Conservation (phyloP, 2,888 invertebrate species). For the Meta bourneti region DNA sequence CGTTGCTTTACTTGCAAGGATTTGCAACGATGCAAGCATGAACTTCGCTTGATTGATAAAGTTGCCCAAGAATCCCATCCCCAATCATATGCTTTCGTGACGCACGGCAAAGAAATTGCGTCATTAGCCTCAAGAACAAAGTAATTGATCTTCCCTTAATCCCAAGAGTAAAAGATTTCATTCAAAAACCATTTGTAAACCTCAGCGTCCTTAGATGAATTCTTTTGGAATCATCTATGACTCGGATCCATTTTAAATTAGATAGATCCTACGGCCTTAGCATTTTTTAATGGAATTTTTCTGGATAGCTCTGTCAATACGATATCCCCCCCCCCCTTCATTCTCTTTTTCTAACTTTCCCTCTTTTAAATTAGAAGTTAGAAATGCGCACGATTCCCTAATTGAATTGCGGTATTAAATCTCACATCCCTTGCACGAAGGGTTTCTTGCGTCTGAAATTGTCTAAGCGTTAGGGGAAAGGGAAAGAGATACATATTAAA, state of each 20-base stretch:
- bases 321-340: slow-evolving; percentile 1
- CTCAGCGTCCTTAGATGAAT: slow-evolving; percentile 66
- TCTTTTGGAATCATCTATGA: slow-evolving; percentile 56
- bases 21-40: slow-evolving; percentile 25
- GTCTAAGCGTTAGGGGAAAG: not conserved
- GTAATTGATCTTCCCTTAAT: slow-evolving; percentile 75
- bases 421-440: slow-evolving; percentile 29
- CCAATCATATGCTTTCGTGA: slow-evolving; percentile 48
- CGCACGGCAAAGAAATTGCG: slow-evolving; percentile 58
- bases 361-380: slow-evolving; percentile 65
- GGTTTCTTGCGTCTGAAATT: not conserved
- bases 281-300: slow-evolving; percentile 73
- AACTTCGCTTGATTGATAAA: slow-evolving; percentile 55
- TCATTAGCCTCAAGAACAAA: slow-evolving; percentile 67
- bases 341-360: slow-evolving; percentile 11
- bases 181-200: slow-evolving; percentile 73
- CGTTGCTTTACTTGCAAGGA: slow-evolving; percentile 24
- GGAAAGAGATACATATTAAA: too few species aligned
- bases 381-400: slow-evolving; percentile 49
- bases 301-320: slow-evolving; percentile 40
- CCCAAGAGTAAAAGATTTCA: slow-evolving; percentile 71
- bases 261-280: slow-evolving; percentile 49
- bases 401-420: slow-evolving; percentile 74
- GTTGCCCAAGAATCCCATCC: slow-evolving; percentile 38
- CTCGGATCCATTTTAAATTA: slow-evolving; percentile 72